Evolutionary conservation across 2,888 invertebrate species (phyloP).

Genomic region (Sussaba pulchella): DNA sequence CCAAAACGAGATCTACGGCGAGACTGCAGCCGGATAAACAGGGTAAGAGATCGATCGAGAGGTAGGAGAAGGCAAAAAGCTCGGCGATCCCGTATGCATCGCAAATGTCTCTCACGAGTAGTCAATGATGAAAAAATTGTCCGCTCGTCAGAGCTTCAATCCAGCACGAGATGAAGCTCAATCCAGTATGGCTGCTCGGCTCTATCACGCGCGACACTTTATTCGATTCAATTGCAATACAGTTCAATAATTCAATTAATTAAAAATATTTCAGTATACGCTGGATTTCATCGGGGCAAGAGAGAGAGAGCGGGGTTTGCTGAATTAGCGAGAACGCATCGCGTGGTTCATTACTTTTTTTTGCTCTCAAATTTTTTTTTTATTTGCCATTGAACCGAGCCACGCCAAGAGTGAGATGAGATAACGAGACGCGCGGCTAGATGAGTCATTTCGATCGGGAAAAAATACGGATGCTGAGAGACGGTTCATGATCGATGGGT

Average conservation of each 20-base stretch:
- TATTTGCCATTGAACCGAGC: constrained; percentile 32
- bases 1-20: no score
- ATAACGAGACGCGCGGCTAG: constrained; percentile 38
- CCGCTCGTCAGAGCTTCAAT: constrained; percentile 68
- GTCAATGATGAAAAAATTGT: constrained; percentile 81
- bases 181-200: no score
- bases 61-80: constrained; percentile 26
- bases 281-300: constrained; percentile 29
- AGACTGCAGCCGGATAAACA: no score
- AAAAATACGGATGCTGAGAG: constrained; percentile 25
- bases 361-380: not conserved
- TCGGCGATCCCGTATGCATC: constrained; percentile 16
- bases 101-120: constrained; percentile 30
- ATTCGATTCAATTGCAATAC: constrained; percentile 83
- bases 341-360: constrained; percentile 14
- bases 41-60: no score
- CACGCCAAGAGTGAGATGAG: constrained; percentile 23
- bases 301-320: constrained; percentile 13
- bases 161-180: constrained; percentile 69
- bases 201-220: constrained; percentile 80
- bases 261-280: constrained; percentile 80
- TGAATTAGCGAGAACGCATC: constrained; percentile 15
- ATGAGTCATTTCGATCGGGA: constrained; percentile 26
- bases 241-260: constrained; percentile 84
- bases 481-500: not conserved